A percentile compares a stretch with the other conserved stretches of the same genome.
phyloP scores from a whole-genome alignment of 2,113 vertebrate species.

The Todiramphus saurophagus region DNA sequence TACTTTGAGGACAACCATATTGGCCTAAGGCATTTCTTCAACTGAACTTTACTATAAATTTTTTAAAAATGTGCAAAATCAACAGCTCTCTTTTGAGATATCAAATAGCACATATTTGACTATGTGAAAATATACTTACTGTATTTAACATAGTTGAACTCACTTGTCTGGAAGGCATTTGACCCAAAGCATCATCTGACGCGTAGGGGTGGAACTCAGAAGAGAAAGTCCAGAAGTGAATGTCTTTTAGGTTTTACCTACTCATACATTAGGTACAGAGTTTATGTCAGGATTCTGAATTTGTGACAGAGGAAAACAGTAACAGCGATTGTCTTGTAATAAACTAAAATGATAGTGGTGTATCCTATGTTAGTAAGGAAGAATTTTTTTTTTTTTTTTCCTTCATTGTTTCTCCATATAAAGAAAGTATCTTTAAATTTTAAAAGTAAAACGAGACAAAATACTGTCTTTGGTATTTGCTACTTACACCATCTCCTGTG shows the following conservation, averaged over 20 bases:
- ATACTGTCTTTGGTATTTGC: not conserved
- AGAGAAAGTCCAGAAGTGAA: not conserved
- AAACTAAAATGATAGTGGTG: not conserved
- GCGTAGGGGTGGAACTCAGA: not conserved
- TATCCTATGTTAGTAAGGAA: not conserved
- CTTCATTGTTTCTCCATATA: not conserved
- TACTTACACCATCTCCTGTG: not conserved
- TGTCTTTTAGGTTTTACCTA: not conserved
- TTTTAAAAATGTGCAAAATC: not conserved
- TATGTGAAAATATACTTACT: no score
- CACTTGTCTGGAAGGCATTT: not conserved
- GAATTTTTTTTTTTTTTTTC: not conserved
- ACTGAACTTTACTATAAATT: not conserved
- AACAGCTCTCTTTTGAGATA: not conserved
- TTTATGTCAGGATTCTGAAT: not conserved
- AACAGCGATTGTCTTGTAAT: not conserved
- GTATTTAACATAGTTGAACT: not conserved
- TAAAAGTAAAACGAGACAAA: not conserved
- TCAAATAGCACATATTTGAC: not conserved
- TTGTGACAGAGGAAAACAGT: not conserved
- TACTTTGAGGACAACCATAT: not conserved
- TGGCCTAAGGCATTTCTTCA: not conserved
- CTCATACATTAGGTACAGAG: not conserved
- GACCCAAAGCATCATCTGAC: not conserved
- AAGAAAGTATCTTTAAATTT: not conserved